Conservation (phyloP, 2,888 invertebrate genomes). For the Unio delphinus region DNA sequence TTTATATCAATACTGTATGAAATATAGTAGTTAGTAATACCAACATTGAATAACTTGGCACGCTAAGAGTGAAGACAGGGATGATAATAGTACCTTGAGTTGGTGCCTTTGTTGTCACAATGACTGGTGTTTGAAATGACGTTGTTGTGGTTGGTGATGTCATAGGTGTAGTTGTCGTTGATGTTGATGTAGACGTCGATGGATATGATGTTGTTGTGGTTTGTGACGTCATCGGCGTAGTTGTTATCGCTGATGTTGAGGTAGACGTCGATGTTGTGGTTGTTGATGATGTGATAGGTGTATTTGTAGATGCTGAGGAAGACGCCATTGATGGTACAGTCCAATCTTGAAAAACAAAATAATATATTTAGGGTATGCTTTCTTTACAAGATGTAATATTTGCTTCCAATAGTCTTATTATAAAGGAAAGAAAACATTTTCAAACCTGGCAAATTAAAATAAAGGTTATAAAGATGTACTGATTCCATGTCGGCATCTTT, state of each 20-base stretch:
- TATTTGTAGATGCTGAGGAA: neutral
- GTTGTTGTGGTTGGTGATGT: constrained; percentile 13
- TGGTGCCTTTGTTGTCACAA: constrained; percentile 25
- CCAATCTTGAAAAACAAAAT: constrained; percentile 26
- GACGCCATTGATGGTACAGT: constrained; percentile 16
- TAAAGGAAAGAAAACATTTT: no score
- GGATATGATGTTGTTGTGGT: constrained; percentile 18
- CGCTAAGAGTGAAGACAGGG: no score
- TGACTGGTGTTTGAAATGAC: neutral
- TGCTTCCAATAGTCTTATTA: no score
- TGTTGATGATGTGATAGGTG: constrained; percentile 16
- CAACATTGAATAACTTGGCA: no score
- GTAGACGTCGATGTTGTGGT: constrained; percentile 20
- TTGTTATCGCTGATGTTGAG: constrained; percentile 1
- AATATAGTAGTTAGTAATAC: no score
- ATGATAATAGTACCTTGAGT: constrained; percentile 28
- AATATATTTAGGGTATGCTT: neutral
- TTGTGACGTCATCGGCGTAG: constrained; percentile 10
- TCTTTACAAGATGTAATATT: no score
- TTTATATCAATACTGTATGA: no score
- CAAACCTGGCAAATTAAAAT: no score
- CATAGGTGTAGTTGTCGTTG: constrained; percentile 13
- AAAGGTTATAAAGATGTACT: no score
- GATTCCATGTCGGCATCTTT: no score
- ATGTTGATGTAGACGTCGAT: neutral